phyloP scores from a whole-genome alignment of 2,888 invertebrate genomes.

The Ceramica pisi region DNA sequence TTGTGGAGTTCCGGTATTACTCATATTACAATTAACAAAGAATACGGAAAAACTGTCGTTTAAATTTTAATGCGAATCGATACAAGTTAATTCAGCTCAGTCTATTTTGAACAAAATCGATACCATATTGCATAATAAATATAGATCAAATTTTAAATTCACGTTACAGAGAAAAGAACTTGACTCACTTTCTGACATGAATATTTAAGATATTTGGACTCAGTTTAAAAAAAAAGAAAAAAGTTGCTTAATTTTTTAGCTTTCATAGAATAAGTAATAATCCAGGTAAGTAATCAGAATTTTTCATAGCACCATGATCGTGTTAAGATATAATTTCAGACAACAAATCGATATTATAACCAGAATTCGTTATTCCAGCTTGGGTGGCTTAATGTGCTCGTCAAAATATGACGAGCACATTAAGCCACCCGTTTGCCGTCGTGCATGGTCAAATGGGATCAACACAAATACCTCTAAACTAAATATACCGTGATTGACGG shows the following conservation, averaged over 20 bases:
- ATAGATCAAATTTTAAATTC: background rate
- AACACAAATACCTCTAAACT: slow-evolving; percentile 46
- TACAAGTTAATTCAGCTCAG: background rate
- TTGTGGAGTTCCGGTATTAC: background rate
- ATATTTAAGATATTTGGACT: no score
- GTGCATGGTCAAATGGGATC: slow-evolving; percentile 36
- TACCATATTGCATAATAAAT: background rate
- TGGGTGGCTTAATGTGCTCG: no score
- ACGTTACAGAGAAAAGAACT: background rate
- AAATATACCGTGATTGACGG: slow-evolving; percentile 47
- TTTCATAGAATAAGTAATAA: no score
- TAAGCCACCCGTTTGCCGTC: background rate
- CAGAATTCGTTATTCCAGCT: slow-evolving; percentile 2
- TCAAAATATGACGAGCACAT: slow-evolving; percentile 9
- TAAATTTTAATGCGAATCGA: background rate
- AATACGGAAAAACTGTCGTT: background rate
- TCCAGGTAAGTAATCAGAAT: no score
- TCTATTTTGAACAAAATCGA: background rate
- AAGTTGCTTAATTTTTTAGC: no score
- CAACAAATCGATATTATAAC: background rate
- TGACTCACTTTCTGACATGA: no score
- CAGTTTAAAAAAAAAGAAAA: no score
- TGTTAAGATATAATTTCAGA: background rate
- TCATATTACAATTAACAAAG: background rate
- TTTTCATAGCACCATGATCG: background rate